Percentiles rank a stretch among this genome's conserved stretches.
Conservation (phyloP, 2,888 invertebrate species). For the Philereme transversata region DNA sequence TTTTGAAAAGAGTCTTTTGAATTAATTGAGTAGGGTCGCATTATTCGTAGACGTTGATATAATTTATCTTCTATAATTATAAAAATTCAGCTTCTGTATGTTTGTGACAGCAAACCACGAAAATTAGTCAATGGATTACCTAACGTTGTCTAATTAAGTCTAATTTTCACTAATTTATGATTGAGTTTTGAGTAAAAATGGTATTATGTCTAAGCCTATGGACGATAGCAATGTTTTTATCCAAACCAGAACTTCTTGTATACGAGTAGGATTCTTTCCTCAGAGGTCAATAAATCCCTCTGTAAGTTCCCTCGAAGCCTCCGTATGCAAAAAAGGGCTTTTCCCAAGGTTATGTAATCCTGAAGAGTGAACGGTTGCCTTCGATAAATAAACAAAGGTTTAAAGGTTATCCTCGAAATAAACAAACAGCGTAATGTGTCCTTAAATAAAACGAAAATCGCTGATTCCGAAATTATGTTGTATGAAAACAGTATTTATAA, state of each 20-base stretch:
- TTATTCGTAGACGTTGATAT: too few relatives aligned
- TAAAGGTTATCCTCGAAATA: constrained; percentile 2
- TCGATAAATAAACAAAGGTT: constrained; percentile 16
- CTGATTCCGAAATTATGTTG: too few relatives aligned
- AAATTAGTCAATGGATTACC: too few relatives aligned
- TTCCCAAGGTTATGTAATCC: constrained; percentile 12
- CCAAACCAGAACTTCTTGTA: not conserved
- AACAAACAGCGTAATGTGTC: not conserved
- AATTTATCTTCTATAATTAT: too few relatives aligned
- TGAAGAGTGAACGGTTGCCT: constrained; percentile 7
- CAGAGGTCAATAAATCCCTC: constrained; percentile 16
- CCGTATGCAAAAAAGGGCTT: constrained; percentile 14
- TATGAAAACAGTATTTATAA: too few relatives aligned
- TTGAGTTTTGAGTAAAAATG: too few relatives aligned
- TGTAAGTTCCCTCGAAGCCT: constrained; percentile 12
- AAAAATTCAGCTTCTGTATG: too few relatives aligned
- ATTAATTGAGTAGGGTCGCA: too few relatives aligned
- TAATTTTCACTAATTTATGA: too few relatives aligned
- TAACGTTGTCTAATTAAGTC: too few relatives aligned
- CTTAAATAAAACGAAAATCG: too few relatives aligned
- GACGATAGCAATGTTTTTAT: not conserved
- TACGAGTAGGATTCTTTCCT: not conserved
- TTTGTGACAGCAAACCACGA: too few relatives aligned
- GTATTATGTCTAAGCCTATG: not conserved
- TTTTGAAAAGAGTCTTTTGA: not conserved